Percentiles rank a stretch among this genome's conserved stretches.
Conservation (phyloP, 1,140 invertebrate genomes). For the Lepidurus couesii region DNA sequence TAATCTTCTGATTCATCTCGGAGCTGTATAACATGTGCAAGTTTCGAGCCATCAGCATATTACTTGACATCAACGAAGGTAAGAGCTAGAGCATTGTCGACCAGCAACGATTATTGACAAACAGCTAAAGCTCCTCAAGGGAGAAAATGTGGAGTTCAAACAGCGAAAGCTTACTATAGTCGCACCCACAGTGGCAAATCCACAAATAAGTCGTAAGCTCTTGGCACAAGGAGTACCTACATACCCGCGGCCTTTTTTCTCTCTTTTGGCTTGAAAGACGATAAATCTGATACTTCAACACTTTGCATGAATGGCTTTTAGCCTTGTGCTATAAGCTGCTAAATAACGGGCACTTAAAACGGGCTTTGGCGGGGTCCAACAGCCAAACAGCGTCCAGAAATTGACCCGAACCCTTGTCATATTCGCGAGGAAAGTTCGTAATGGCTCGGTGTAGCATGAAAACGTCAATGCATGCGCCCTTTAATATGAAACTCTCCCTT, state of each 20-base stretch:
- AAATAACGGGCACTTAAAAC: slow-evolving; percentile 4
- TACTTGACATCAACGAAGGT: not conserved
- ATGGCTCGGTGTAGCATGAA: not conserved
- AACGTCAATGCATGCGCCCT: not conserved
- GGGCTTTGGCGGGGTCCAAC: not conserved
- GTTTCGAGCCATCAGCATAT: not conserved
- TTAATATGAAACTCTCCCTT: not conserved
- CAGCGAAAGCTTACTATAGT: not conserved
- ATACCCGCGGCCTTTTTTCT: not conserved
- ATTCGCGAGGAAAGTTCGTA: not conserved
- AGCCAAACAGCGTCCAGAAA: not conserved
- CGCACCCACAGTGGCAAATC: not conserved
- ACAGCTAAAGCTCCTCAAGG: not conserved
- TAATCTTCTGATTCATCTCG: not conserved
- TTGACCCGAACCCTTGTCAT: slow-evolving; percentile 14
- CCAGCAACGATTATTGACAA: slow-evolving; percentile 2
- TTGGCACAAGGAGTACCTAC: not conserved
- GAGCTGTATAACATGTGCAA: not conserved
- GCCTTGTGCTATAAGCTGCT: not conserved
- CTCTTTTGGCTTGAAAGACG: not conserved
- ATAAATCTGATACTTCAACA: slow-evolving; percentile 11
- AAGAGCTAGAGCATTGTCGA: not conserved
- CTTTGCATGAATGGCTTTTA: slow-evolving; percentile 6
- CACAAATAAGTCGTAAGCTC: slow-evolving; percentile 6
- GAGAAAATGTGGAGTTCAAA: not conserved